These are phyloP conservation scores for Tenualosa thibaudeaui DNA, from an alignment of 2,797 vertebrate genomes.

Conservation along the genomic window DNA sequence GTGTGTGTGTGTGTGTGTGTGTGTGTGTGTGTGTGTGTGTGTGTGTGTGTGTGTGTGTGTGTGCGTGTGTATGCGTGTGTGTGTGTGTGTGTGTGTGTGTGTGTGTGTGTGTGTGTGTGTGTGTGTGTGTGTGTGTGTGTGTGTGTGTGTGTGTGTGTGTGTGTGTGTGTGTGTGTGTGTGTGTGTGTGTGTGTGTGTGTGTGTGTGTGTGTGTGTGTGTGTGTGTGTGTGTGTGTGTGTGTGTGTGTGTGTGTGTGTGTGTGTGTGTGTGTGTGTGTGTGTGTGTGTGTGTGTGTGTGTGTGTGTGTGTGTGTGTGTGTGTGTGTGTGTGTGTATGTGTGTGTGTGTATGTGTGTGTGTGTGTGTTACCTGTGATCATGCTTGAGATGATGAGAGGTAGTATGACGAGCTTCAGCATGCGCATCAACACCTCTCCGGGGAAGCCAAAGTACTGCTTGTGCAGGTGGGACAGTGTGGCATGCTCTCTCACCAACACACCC, in stretches of 20 bases:
- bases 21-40: too few species aligned
- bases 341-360: neutral
- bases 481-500: constrained; percentile 87
- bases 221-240: neutral
- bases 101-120: too few species aligned
- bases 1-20: neutral
- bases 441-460: constrained; percentile 95
- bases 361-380: constrained; percentile 91
- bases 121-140: too few species aligned
- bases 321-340: neutral
- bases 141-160: too few species aligned
- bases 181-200: too few species aligned
- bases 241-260: neutral
- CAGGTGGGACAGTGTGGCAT: constrained; percentile 81
- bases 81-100: too few species aligned
- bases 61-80: too few species aligned
- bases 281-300: neutral
- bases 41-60: too few species aligned
- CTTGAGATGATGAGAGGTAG: constrained; percentile 95
- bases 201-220: neutral
- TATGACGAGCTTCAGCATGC: constrained; percentile 97
- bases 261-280: neutral
- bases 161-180: too few species aligned
- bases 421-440: constrained; percentile 94
- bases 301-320: neutral